Evolutionary conservation across 2,797 vertebrate genomes (phyloP), one percentile per base, ranked within the genome.

Genomic region (Bradypus variegatus): DNA sequence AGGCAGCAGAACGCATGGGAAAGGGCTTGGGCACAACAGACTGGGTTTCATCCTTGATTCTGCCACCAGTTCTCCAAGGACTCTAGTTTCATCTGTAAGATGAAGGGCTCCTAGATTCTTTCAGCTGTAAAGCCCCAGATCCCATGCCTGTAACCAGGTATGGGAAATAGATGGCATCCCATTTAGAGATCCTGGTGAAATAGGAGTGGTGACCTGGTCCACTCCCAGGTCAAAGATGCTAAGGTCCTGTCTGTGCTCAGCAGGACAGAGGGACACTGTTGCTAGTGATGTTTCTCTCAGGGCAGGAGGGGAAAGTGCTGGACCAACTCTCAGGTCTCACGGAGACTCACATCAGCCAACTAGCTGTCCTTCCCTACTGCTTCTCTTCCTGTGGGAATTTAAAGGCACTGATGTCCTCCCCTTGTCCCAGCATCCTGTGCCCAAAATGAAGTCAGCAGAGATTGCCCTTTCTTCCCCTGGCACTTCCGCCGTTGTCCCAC

Each of bases 321-420:
- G 41, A 38, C 45, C 38, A 45, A 21, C 6, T 60, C 38, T 58
- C 41, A 41, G 41, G 27, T 48, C 70, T 70, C 33, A 1, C 8
- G 21, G 60, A 58, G 86, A 73, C 21, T 3, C 76, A 13, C 15
- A 12, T 29, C 23, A 45, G 60, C 79, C 25, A 69, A 23, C 21
- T 45, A 45, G 41, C 10, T 12, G 0, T 19, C 8, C 23, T 45
- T 10, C 15, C n/a, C 25, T 4, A 0, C 13, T 45, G 14, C 41
- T 60, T 45, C 19, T 53, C 77, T 82, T 55, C 23, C 5, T 80
- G 18, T 18, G 2, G 21, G 58, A 19, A 12, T 25, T 38, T 60
- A 53, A 41, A 18, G 29, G 9, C 5, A 9, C 10, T 0, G 2
- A 62, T 3, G 1, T 5, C 29, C 9, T 70, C 21, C 31, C 21